phyloP scores from a whole-genome alignment of 1,140 invertebrate species.

The Ooceraea biroi region DNA sequence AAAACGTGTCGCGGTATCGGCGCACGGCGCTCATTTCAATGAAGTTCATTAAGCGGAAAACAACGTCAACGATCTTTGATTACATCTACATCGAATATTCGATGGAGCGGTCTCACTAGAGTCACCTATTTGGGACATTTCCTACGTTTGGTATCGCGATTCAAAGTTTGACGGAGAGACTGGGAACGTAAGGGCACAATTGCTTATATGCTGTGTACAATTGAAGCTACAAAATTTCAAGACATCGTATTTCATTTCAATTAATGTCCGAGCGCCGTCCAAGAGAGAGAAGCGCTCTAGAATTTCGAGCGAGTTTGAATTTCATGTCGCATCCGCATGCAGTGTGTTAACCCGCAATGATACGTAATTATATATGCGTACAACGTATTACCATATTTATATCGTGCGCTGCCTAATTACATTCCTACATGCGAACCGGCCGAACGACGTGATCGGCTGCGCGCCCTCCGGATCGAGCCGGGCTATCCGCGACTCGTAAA shows the following conservation, averaged over 20 bases:
- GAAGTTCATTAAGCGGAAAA: slow-evolving; percentile 28
- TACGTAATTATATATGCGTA: slow-evolving; percentile 42
- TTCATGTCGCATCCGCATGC: slow-evolving; percentile 11
- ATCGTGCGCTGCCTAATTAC: slow-evolving; percentile 73
- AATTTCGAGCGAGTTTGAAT: slow-evolving; percentile 28
- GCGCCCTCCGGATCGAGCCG: slow-evolving; percentile 35
- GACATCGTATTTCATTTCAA: too few species aligned
- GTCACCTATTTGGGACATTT: neutral
- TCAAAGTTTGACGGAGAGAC: too few species aligned
- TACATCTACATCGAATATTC: slow-evolving; percentile 23
- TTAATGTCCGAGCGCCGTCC: neutral
- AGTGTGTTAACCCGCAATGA: slow-evolving; percentile 3
- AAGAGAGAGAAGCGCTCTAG: neutral
- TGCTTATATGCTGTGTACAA: too few species aligned
- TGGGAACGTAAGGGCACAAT: too few species aligned
- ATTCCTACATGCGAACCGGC: slow-evolving; percentile 64
- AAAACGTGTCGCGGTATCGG: slow-evolving; percentile 29
- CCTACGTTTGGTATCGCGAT: too few species aligned
- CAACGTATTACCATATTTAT: slow-evolving; percentile 68
- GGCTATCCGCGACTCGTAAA: slow-evolving; percentile 45
- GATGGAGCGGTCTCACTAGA: neutral
- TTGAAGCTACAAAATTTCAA: too few species aligned
- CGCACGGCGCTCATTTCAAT: neutral
- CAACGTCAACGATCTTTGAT: neutral
- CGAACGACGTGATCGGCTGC: slow-evolving; percentile 47